Evolutionary conservation across 2,888 invertebrate genomes (phyloP).

Genomic region (Escarpia spicata): DNA sequence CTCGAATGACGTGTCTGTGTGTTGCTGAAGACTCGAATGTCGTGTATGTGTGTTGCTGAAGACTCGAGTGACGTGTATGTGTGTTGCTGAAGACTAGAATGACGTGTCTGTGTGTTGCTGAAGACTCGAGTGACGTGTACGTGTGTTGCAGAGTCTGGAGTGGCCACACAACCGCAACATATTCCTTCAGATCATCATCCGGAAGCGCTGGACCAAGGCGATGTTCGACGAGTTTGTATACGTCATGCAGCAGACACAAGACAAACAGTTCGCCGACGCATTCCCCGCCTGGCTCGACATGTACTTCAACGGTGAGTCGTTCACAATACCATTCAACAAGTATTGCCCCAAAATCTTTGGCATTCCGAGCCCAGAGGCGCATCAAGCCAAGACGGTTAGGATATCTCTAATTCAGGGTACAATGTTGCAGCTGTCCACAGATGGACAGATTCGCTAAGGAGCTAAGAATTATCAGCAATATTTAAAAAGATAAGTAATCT

Average conservation of each 20-base stretch:
- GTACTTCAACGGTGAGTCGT: not conserved
- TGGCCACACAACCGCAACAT: conserved; percentile 3
- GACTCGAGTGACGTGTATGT: no score
- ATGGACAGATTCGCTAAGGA: no score
- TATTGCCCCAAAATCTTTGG: not conserved
- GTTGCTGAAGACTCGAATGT: no score
- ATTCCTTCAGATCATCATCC: conserved; percentile 10
- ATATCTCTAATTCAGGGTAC: no score
- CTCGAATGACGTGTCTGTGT: no score
- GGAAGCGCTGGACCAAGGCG: conserved; percentile 14
- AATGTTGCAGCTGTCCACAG: no score
- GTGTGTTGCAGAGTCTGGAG: not conserved
- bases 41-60: no score
- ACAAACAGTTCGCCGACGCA: not conserved
- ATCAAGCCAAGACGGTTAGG: no score
- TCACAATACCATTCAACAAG: not conserved
- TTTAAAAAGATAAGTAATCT: no score
- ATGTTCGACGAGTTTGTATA: not conserved
- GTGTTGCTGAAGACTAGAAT: no score
- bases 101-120: not conserved
- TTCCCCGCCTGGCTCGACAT: not conserved
- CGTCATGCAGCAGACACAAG: conserved; percentile 3
- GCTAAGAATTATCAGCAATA: no score
- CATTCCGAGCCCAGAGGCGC: no score
- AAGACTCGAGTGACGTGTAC: not conserved